Conservation (phyloP, 2,797 vertebrate genomes). For the Anguilla marmorata region DNA sequence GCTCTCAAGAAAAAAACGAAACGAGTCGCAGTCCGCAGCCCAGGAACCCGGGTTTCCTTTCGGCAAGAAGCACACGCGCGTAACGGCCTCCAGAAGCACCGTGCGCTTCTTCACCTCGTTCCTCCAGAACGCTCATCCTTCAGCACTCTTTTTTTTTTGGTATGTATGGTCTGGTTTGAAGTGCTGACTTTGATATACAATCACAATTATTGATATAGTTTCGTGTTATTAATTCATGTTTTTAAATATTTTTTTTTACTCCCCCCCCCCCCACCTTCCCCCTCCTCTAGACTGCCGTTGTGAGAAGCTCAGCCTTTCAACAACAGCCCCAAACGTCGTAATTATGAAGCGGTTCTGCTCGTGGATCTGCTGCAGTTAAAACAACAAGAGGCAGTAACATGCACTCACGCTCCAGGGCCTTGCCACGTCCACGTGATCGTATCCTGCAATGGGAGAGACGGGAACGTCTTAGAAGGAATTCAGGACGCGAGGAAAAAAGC, state of each 20-base stretch:
- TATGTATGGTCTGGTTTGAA: not conserved
- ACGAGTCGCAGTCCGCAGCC: not conserved
- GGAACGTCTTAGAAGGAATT: conserved; percentile 30
- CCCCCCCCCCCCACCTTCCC: not conserved
- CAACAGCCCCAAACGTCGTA: not conserved
- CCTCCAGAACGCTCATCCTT: no score
- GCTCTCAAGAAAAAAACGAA: not conserved
- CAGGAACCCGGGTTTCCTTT: not conserved
- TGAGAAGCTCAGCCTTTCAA: not conserved
- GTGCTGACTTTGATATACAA: not conserved
- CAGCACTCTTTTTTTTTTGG: not conserved
- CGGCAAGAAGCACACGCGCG: not conserved
- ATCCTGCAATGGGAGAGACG: conserved; percentile 72
- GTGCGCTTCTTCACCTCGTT: not conserved
- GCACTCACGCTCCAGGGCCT: conserved; percentile 95
- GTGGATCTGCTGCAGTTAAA: not conserved
- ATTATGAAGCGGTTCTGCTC: not conserved
- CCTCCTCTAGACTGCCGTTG: not conserved
- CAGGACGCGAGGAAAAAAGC: no score
- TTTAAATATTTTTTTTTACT: not conserved
- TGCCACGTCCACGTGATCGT: conserved; percentile 99
- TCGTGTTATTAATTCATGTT: not conserved
- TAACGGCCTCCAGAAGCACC: not conserved
- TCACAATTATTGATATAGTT: not conserved
- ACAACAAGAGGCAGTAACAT: conserved; percentile 18